phyloP scores from a whole-genome alignment of 2,888 invertebrate species.

The Hymenopus coronatus region DNA sequence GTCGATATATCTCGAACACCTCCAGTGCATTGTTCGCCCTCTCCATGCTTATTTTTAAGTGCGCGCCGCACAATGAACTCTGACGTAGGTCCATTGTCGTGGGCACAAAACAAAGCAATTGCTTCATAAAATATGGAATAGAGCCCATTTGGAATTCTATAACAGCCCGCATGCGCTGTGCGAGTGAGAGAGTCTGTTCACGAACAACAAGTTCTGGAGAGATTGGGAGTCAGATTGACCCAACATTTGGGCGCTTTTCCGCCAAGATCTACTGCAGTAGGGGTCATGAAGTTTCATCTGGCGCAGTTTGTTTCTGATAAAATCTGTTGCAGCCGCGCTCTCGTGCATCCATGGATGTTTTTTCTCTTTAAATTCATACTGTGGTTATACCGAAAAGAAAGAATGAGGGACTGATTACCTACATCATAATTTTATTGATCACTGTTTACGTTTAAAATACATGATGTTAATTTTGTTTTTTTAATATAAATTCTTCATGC shows the following conservation, averaged over 20 bases:
- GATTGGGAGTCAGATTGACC: neutral
- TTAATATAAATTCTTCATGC: too few relatives aligned
- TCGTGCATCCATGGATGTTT: too few relatives aligned
- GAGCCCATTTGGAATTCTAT: conserved; percentile 13
- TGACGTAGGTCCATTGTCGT: neutral
- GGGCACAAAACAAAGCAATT: conserved; percentile 12
- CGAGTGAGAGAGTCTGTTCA: neutral
- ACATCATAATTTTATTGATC: too few relatives aligned
- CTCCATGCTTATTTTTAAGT: neutral
- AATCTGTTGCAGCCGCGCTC: too few relatives aligned
- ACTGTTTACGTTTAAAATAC: too few relatives aligned
- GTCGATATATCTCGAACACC: neutral
- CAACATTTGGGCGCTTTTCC: neutral
- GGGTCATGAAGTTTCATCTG: too few relatives aligned
- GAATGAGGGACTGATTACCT: too few relatives aligned
- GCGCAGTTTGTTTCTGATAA: too few relatives aligned
- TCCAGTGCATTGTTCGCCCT: neutral
- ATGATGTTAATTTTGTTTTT: too few relatives aligned
- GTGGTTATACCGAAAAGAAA: too few relatives aligned
- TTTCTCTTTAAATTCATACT: too few relatives aligned
- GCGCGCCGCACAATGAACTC: neutral
- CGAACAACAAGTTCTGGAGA: neutral
- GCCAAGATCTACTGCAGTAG: too few relatives aligned
- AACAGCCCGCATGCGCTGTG: neutral
- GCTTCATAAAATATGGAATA: conserved; percentile 18